Evolutionary conservation across 2,888 invertebrate species (phyloP), one percentile per base, ranked within the genome.

Genomic region (Sabatieria punctata): DNA sequence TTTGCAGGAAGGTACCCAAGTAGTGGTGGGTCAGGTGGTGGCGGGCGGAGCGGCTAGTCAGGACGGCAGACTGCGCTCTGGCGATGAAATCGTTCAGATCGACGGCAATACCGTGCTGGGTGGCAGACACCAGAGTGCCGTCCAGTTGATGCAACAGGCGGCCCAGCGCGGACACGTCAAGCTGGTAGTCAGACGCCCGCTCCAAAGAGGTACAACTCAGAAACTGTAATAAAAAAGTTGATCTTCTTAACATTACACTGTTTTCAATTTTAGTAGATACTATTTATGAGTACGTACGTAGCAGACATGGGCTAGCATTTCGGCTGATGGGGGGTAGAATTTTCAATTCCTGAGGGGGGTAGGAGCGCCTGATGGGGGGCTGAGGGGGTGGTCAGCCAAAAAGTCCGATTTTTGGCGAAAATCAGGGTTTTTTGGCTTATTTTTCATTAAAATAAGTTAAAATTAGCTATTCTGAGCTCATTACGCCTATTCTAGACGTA

Each of bases 1-100:
- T 27, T 24, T n/a, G 18, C 35, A 58, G 54, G 54, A 56, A 42
- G 56, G 55, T 41, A 56, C 55, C 1, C 52, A 54, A 76, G 78
- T 93, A 50, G 85, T 89, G 11, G 89, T 95, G 25, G 93, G 95
- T 2, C 85, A 89, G 65, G 89, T 95, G 52, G 91, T 95, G 45
- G 83, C 86, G 1, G 86, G 88, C 23, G 95, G 95, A 2, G 84
- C 93, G 1, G 95, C 86, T 1, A 83, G 84, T 67, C 68, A 83
- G 40, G 91, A 95, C 70, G 86, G 86, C 0, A 75, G 88, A 36
- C 76, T 97, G 45, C 77, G 80, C 36, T 81, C 85, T 0, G 89
- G 89, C 0, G 97, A 97, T 68, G 80, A 95, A 66, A 83, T 97
- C 50, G 77, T 91, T 45, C 84, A 83, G 46, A 91, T 97, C 46